Percentiles rank a stretch among this genome's conserved stretches.
phyloP scores from a whole-genome alignment of 2,797 vertebrate species.

The Pseudochromis fuscus region DNA sequence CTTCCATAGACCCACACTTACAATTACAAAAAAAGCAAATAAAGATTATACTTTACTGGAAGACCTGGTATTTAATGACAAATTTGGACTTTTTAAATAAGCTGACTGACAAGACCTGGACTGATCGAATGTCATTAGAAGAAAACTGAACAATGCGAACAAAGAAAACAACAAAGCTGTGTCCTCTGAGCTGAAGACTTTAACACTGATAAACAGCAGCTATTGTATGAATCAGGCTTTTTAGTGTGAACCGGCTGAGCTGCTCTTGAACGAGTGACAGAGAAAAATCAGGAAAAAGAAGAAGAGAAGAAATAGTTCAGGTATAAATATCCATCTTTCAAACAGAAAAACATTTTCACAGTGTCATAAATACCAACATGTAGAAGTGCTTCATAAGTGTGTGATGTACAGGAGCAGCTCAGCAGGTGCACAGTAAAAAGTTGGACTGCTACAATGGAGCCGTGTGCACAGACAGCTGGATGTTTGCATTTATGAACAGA shows the following conservation, averaged over 20 bases:
- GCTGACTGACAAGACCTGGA: slow-evolving; percentile 5
- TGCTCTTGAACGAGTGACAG: too few species aligned
- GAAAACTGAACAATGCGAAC: slow-evolving; percentile 1
- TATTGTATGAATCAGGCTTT: slow-evolving; percentile 2
- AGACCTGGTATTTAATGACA: slow-evolving; percentile 27
- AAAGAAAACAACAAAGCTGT: background rate
- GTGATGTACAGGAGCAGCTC: slow-evolving; percentile 27
- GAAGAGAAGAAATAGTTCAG: background rate
- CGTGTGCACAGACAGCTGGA: slow-evolving; percentile 24
- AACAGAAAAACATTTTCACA: slow-evolving; percentile 43
- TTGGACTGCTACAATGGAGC: slow-evolving; percentile 17
- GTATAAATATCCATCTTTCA: slow-evolving; percentile 15
- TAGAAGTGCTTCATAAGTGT: slow-evolving; percentile 38
- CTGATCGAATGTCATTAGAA: slow-evolving; percentile 5
- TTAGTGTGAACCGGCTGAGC: slow-evolving; percentile 38
- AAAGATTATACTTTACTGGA: slow-evolving; percentile 22
- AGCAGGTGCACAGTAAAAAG: slow-evolving; percentile 31
- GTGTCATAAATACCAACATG: slow-evolving; percentile 21
- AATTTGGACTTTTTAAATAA: background rate
- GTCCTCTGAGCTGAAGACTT: background rate
- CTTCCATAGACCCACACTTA: slow-evolving; percentile 5
- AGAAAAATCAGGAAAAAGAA: background rate
- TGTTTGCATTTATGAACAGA: slow-evolving; percentile 54
- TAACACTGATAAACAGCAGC: slow-evolving; percentile 40
- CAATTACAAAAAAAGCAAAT: slow-evolving; percentile 19